Base-by-base conservation (phyloP, 2,888 invertebrate genomes). In the Sphaerophoria taeniata region DNA sequence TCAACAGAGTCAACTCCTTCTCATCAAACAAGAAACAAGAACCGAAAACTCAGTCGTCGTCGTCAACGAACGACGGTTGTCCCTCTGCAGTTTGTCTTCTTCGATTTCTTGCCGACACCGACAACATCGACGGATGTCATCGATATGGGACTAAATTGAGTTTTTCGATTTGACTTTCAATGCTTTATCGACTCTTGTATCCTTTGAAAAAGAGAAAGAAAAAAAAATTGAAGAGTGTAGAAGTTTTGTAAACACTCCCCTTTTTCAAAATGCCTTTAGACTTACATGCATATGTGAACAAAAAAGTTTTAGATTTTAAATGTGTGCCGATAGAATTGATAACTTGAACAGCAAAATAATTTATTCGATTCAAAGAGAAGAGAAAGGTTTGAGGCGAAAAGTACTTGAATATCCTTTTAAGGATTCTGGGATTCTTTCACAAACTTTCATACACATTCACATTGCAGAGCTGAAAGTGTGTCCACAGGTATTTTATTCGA, bases 111-210 rank as follows among this genome's bases (percentile, higher is more conserved):
- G 4, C 47, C 0, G 2, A 6, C n/a, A 4, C 14, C 4, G 16
- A 16, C 34, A 34, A 47, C 39, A 55, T 47, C 60, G 84, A 75
- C 75, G 79, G 84, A 84, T 84, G 84, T 84, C 79, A 75, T 84
- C 75, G 79, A 84, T 84, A 84, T 79, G 72, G 16, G 16, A 16
- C 55, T 56, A 84, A 84, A 84, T 84, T 84, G 79, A 84, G 79
- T 84, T 79, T 84, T 79, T n/a, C 79, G 56, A 75, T 72, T 79
- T 76, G 79, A 84, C 79, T 84, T 79, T 73, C 61, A 33, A 56
- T 56, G 61, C 51, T 71, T 79, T 75, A 79, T 75, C 75, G 79
- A 75, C 79, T 79, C 39, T 12, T 60, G 16, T n/a, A 53, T 70
- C 39, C 60, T 14, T 24, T 11, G 56, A 7, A 36, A 58, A 16